Base-by-base conservation (phyloP, 2,888 invertebrate genomes). In the Watsonalla binaria region DNA sequence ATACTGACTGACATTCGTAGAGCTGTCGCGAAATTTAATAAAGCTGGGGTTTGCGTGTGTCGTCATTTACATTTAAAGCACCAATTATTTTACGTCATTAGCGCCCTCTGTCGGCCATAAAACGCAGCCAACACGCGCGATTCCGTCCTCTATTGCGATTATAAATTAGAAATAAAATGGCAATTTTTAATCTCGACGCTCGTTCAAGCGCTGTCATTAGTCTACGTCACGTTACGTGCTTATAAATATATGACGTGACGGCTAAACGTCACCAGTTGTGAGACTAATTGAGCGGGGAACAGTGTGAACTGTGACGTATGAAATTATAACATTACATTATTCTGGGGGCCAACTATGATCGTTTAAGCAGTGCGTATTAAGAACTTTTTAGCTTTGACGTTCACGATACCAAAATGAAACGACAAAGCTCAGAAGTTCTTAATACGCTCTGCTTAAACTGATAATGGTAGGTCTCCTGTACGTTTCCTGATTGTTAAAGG, bases 81-180 rank as follows among this genome's bases (percentile, higher is more conserved):
- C 87, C 90, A 89, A 89, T 90, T 90, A 90, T 90, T 86, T 85
- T 88, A 86, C 76, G 84, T 89, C 90, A 90, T 90, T 90, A 89
- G 90, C 86, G 87, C 86, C 85, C 87, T 80, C 84, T 78, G 83
- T 67, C 71, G 76, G 80, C 83, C 69, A 87, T 90, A 87, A 90
- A 90, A 87, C 89, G 90, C 90, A 90, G 86, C 87, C 85, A 88
- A 81, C 85, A 82, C 82, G 81, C 78, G 77, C 79, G 70, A 63
- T 61, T 64, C 63, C 62, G 69, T 75, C 74, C 67, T 71, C 76
- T 80, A 82, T 82, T 78, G 75, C 78, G 74, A 76, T 82, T 84
- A 84, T 87, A 88, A 88, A 86, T 87, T 86, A 82, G 82, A 84
- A 78, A 79, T 84, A 83, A 84, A 85, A 84, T 79, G 72, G 77